Conservation (phyloP, 2,797 vertebrate species). For the Echeneis naucrates region DNA sequence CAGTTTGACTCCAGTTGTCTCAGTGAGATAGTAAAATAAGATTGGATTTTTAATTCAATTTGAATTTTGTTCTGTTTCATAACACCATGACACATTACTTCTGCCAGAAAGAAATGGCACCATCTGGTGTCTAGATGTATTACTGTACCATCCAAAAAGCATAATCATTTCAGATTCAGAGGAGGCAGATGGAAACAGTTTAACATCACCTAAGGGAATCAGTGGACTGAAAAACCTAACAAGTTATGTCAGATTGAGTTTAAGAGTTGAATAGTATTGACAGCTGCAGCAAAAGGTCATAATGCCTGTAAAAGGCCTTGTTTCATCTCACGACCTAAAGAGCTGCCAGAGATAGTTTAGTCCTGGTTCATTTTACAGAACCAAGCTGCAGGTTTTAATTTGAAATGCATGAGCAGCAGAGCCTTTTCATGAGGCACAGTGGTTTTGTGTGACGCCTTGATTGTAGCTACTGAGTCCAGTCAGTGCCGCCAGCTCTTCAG, state of each 20-base stretch:
- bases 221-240: not conserved
- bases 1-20: not conserved
- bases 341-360: not conserved
- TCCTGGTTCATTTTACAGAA: not conserved
- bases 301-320: not conserved
- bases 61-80: no score
- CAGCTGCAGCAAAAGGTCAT: not conserved
- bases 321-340: not conserved
- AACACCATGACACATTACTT: not conserved
- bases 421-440: conserved; percentile 15
- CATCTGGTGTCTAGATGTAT: conserved; percentile 45
- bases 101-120: conserved; percentile 15
- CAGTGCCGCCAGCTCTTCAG: conserved; percentile 38
- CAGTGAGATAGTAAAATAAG: not conserved
- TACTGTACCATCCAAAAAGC: not conserved
- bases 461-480: conserved; percentile 1
- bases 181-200: no score
- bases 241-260: not conserved
- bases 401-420: not conserved
- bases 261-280: not conserved
- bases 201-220: not conserved
- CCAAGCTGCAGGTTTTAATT: not conserved
- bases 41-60: no score
- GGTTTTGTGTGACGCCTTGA: conserved; percentile 27
- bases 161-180: not conserved